phyloP scores from a whole-genome alignment of 2,113 vertebrate genomes.

The Ivindomyrus marchei region DNA sequence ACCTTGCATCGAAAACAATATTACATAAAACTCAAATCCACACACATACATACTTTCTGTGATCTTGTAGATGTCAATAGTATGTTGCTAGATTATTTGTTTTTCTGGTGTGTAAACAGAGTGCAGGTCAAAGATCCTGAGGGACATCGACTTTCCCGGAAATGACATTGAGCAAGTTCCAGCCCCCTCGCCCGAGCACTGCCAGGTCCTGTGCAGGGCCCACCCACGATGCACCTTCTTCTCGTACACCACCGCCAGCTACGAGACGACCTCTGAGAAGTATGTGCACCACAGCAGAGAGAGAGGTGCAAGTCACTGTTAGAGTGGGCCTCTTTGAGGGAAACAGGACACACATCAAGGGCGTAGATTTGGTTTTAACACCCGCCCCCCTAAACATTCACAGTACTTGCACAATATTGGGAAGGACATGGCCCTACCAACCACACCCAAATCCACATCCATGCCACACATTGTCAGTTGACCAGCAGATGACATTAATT shows the following conservation, averaged over 20 bases:
- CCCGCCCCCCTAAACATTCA: no score
- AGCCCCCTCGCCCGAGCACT: conserved; percentile 41
- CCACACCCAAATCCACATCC: no score
- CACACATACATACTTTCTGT: background rate
- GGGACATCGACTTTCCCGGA: conserved; percentile 28
- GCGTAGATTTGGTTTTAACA: no score
- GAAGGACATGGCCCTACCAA: no score
- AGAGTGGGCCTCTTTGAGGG: background rate
- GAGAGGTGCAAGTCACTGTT: background rate
- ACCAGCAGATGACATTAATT: conserved; percentile 14
- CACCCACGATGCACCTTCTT: conserved; percentile 47
- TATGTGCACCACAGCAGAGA: background rate
- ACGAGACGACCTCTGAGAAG: background rate
- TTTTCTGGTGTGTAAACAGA: conserved; percentile 19
- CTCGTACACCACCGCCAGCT: conserved; percentile 20
- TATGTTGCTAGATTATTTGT: background rate
- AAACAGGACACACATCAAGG: background rate
- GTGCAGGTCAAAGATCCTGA: conserved; percentile 36
- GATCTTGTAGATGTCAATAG: background rate
- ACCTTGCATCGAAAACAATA: background rate
- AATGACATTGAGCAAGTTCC: accelerated
- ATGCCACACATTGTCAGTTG: background rate
- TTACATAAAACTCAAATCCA: background rate
- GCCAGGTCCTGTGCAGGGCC: conserved; percentile 43
- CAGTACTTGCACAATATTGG: no score